Percentiles rank a stretch among this genome's conserved stretches.
Conservation (phyloP, 2,113 vertebrate species). For the Aythya baeri region DNA sequence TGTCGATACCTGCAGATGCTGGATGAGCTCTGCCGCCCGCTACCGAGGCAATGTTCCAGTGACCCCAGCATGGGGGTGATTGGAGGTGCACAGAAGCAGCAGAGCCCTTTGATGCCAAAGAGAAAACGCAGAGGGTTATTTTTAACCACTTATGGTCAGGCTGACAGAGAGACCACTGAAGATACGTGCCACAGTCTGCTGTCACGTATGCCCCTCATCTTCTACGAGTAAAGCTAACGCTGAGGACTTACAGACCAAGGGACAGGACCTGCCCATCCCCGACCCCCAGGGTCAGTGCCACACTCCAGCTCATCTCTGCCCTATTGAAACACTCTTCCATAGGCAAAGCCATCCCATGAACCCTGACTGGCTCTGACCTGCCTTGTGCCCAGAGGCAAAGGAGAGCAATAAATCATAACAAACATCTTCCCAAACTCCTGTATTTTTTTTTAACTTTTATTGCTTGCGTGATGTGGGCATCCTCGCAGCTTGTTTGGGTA, state of each 20-base stretch:
- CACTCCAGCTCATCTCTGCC: no score
- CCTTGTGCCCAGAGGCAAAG: not conserved
- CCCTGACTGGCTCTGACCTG: not conserved
- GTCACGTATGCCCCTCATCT: no score
- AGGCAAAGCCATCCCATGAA: not conserved
- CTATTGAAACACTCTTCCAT: not conserved
- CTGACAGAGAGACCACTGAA: not conserved
- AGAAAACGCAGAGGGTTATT: fast-evolving
- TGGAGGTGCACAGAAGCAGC: not conserved
- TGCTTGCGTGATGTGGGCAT: no score
- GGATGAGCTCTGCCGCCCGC: not conserved
- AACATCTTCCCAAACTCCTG: not conserved
- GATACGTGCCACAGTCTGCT: not conserved
- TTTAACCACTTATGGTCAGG: not conserved
- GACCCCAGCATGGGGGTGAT: not conserved
- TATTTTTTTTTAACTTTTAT: no score
- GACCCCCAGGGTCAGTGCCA: no score
- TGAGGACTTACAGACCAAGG: not conserved
- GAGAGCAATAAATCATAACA: not conserved
- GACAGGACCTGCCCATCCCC: not conserved
- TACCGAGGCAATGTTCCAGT: fast-evolving
- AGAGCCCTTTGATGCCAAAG: not conserved
- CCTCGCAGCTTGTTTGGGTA: fast-evolving
- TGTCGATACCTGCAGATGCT: fast-evolving
- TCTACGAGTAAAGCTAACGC: not conserved